Base-by-base conservation (phyloP, 2,113 vertebrate species). In the Scartelaos histophorus region DNA sequence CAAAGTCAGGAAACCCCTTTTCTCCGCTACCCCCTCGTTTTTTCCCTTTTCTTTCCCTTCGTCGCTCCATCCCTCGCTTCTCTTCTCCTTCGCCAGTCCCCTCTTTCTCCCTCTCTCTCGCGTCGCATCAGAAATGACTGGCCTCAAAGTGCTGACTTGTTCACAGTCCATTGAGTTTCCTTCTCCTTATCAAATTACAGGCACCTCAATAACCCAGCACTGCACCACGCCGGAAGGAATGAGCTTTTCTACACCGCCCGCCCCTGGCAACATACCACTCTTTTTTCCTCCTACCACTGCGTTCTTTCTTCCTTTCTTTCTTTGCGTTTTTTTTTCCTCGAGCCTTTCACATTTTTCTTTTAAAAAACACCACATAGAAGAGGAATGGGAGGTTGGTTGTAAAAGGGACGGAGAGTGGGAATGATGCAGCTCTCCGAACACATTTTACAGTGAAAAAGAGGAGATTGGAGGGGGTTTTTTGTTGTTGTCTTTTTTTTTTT, bases 101-200 rank as follows among this genome's bases (percentile, higher is more conserved):
- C 87, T 76, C 88, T 78, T 75, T 67, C 64, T 85, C 70, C 53
- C 84, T 54, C 87, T 88, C 87, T 24, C 56, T 24, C 79, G 82
- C 87, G 82, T 87, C 89, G 77, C 87, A 86, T 87, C 89, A 90
- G 84, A 89, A 92, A 88, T 87, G 89, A 89, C 85, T 87, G 84
- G 88, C 84, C 87, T 87, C 88, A 91, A 92, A 92, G 75, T 91
- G 92, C 91, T 88, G 87, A 94, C 87, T 87, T 79, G 86, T 87
- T 90, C 89, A 86, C 91, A 92, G 91, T 91, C 91, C 90, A 92
- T 92, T 92, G 90, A 92, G 89, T 90, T 91, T 91, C 91, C 61
- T 88, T 93, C 91, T 92, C 81, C 90, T 90, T 92, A 94, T 90
- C 89, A 92, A 93, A 91, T 94, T 93, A 93, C 88, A 93, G 90